Percentiles rank a stretch among this genome's conserved stretches.
Conservation (phyloP, 2,888 invertebrate genomes). For the Lepeophtheirus nordmannii region DNA sequence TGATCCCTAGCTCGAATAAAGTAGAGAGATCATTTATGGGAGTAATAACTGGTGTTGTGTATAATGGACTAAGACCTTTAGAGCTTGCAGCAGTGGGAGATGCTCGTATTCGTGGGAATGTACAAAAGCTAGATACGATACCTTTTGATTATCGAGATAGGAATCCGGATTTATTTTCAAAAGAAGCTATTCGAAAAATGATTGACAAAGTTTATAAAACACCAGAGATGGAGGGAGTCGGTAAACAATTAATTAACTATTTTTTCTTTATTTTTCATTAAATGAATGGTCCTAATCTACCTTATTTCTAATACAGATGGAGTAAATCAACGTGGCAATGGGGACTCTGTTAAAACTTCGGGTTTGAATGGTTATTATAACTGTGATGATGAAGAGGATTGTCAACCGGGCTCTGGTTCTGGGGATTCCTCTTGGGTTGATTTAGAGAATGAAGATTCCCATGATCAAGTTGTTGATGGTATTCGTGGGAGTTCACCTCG, state of each 20-base stretch:
- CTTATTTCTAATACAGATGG: neutral
- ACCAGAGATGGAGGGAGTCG: constrained; percentile 19
- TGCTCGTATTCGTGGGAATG: neutral
- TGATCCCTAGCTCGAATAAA: neutral
- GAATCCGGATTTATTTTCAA: constrained; percentile 9
- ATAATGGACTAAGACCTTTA: constrained; percentile 19
- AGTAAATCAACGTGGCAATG: neutral
- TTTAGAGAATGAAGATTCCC: neutral
- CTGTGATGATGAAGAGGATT: constrained; percentile 24
- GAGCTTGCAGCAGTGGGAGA: constrained; percentile 12
- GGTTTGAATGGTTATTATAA: neutral
- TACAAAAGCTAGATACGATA: constrained; percentile 1
- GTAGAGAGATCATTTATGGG: constrained; percentile 18
- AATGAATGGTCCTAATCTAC: neutral
- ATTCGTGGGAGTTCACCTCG: neutral
- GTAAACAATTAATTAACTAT: constrained; percentile 25
- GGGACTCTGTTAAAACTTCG: too few relatives aligned
- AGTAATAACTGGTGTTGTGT: constrained; percentile 4
- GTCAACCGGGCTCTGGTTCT: constrained; percentile 13
- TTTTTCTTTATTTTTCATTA: too few relatives aligned
- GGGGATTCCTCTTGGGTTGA: constrained; percentile 7
- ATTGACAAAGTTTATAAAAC: constrained; percentile 28
- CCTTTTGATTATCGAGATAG: constrained; percentile 20
- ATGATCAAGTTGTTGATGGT: neutral
- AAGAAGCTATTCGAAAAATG: constrained; percentile 26